These are phyloP conservation scores for Aldabrachelys gigantea DNA, from an alignment of 2,113 vertebrate genomes.

Conservation along the genomic window DNA sequence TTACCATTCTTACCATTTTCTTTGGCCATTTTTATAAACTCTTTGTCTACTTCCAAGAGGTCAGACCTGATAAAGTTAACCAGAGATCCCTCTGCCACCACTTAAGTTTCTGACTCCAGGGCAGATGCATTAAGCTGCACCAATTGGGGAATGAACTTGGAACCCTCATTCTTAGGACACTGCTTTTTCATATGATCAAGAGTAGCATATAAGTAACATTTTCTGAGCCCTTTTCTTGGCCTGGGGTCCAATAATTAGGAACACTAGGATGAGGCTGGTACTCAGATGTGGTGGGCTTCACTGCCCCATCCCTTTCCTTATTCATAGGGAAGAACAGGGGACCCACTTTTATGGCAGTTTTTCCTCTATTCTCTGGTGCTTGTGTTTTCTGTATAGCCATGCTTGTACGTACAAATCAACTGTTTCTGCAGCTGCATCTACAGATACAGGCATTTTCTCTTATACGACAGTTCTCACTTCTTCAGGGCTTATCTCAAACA, in stretches of 20 bases:
- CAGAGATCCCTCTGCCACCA: background rate
- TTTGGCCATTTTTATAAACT: background rate
- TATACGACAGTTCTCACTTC: background rate
- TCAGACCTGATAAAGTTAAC: background rate
- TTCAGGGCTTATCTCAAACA: background rate
- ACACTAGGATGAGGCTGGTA: background rate
- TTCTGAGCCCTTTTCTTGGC: background rate
- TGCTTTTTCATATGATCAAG: background rate
- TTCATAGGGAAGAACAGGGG: background rate
- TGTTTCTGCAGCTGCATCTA: background rate
- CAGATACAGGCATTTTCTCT: background rate
- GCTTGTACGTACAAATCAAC: background rate
- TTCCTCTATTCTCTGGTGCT: background rate
- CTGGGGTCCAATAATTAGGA: background rate
- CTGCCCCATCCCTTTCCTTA: background rate
- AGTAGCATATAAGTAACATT: background rate
- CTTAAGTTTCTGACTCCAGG: background rate
- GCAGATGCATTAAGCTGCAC: background rate
- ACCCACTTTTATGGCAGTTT: background rate
- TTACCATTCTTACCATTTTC: background rate
- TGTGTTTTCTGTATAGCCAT: background rate
- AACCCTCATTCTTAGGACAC: background rate
- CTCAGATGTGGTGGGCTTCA: background rate
- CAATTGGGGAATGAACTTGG: background rate
- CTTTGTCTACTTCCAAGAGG: background rate